phyloP scores from a whole-genome alignment of 2,888 invertebrate species.

The Globia sparganii region DNA sequence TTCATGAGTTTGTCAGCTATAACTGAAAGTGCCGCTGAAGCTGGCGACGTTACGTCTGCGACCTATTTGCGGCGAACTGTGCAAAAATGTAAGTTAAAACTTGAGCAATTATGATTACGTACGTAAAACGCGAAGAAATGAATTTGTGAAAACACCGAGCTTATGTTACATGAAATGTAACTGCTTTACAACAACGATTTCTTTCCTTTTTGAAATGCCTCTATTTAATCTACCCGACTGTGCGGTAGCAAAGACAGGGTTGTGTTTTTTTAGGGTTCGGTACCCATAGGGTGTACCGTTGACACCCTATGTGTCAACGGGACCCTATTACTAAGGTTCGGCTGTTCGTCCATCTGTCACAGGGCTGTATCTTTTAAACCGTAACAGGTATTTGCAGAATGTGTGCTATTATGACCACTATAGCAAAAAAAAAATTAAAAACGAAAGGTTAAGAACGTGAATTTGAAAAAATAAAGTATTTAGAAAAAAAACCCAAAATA shows the following conservation, averaged over 20 bases:
- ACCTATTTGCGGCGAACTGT: conserved; percentile 39
- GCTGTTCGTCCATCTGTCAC: background rate
- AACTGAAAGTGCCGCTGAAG: conserved; percentile 36
- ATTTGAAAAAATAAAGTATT: background rate
- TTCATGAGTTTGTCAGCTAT: conserved; percentile 30
- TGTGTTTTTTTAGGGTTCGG: background rate
- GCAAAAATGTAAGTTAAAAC: conserved; percentile 30
- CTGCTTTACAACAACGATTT: background rate
- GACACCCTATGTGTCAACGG: background rate
- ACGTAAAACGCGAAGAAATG: background rate
- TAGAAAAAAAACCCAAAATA: no score
- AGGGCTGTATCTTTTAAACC: background rate
- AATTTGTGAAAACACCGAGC: background rate
- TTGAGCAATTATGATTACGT: conserved; percentile 15
- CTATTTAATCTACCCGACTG: background rate
- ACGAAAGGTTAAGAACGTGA: background rate
- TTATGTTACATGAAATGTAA: background rate
- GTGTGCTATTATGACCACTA: background rate
- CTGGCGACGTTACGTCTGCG: conserved; percentile 50
- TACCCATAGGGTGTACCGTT: no score
- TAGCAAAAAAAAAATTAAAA: background rate
- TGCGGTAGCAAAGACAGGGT: no score
- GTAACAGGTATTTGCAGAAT: background rate
- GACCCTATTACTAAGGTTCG: background rate
- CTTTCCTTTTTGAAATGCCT: background rate